Evolutionary conservation across 2,888 invertebrate genomes (phyloP).

Genomic region (Brachypterus glaber): DNA sequence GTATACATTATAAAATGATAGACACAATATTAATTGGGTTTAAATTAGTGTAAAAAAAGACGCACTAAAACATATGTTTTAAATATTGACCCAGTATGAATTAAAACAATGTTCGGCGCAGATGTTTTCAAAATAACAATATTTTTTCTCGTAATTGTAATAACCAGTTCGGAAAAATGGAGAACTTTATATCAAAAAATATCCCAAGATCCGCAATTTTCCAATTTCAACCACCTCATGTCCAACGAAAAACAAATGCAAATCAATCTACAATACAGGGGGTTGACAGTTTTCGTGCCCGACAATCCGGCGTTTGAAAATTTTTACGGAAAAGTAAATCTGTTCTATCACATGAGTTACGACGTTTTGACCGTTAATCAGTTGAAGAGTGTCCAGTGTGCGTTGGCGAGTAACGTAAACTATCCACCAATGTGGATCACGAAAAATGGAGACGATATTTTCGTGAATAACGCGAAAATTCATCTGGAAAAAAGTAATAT

Average conservation of each 20-base stretch:
- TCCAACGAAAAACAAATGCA: conserved; percentile 58
- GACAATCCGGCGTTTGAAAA: conserved; percentile 74
- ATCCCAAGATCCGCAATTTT: conserved; percentile 33
- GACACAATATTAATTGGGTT: too few relatives aligned
- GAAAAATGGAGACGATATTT: conserved; percentile 57
- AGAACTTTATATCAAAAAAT: conserved; percentile 30
- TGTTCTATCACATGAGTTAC: conserved; percentile 33
- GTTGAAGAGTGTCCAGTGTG: conserved; percentile 34
- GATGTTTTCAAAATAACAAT: too few relatives aligned
- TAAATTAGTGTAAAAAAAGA: too few relatives aligned
- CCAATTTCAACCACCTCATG: conserved; percentile 65
- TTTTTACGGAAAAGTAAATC: conserved; percentile 40
- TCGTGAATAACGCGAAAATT: conserved; percentile 77
- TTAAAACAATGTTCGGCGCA: too few relatives aligned
- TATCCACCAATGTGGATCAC: conserved; percentile 80
- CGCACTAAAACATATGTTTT: too few relatives aligned
- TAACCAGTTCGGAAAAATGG: neutral
- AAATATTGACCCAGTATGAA: too few relatives aligned
- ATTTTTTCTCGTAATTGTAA: too few relatives aligned
- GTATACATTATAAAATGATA: too few relatives aligned
- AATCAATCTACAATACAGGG: conserved; percentile 58
- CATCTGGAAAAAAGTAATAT: conserved; percentile 44
- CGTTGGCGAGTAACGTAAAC: conserved; percentile 56
- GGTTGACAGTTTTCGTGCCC: conserved; percentile 77
- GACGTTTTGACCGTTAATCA: conserved; percentile 55